Percentiles rank a stretch among this genome's conserved stretches.
Conservation (phyloP, 92 coral and sea anemone genomes). For the Siderastrea siderea region DNA sequence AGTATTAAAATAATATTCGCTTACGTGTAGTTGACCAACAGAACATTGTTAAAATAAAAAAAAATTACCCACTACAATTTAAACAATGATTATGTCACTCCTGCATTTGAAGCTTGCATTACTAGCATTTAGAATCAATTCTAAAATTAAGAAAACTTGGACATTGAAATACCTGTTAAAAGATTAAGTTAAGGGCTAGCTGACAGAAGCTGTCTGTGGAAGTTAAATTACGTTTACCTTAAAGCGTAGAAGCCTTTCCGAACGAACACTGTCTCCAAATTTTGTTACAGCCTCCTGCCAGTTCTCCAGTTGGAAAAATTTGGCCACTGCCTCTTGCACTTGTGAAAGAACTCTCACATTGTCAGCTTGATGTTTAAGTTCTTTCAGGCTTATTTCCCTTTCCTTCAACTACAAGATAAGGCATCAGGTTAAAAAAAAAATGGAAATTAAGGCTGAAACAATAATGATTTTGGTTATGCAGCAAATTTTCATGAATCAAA, state of each 20-base stretch:
- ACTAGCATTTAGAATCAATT: no score
- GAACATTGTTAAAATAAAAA: no score
- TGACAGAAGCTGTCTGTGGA: no score
- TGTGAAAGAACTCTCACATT: slow-evolving; percentile 1
- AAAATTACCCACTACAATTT: no score
- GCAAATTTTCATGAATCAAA: neutral
- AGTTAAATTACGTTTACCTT: neutral
- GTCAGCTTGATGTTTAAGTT: slow-evolving; percentile 1
- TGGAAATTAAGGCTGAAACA: neutral
- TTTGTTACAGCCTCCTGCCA: slow-evolving; percentile 33
- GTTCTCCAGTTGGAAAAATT: slow-evolving; percentile 18
- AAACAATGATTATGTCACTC: no score
- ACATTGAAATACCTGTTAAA: no score
- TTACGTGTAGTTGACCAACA: no score
- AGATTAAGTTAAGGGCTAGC: no score
- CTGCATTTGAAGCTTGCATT: no score
- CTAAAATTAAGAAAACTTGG: no score
- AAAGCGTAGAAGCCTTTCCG: slow-evolving; percentile 34
- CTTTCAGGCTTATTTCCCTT: slow-evolving; percentile 29
- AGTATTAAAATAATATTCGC: no score
- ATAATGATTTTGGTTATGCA: neutral
- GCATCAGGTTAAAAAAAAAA: neutral
- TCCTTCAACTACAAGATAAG: slow-evolving; percentile 5
- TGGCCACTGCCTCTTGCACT: slow-evolving; percentile 19
- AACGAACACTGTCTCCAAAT: slow-evolving; percentile 18